phyloP scores from a whole-genome alignment of 2,797 vertebrate genomes.

The Rousettus madagascariensis region DNA sequence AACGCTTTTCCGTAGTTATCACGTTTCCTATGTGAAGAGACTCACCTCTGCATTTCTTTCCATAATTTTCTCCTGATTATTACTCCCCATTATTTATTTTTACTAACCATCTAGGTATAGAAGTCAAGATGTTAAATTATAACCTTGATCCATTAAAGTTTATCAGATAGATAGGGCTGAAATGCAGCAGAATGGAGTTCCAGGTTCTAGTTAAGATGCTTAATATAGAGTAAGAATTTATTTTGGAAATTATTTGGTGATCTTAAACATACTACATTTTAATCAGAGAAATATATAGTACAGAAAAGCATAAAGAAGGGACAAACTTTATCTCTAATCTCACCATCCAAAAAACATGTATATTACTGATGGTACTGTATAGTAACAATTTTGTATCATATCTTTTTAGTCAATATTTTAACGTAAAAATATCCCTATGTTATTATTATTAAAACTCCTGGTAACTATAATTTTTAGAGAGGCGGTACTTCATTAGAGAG shows the following conservation, averaged over 20 bases:
- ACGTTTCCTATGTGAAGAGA: background rate
- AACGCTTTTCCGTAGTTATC: background rate
- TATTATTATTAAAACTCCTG: background rate
- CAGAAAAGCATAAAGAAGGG: background rate
- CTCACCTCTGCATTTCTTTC: background rate
- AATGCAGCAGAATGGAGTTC: background rate
- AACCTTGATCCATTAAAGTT: background rate
- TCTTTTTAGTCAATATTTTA: background rate
- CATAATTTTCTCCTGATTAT: background rate
- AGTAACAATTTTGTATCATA: background rate
- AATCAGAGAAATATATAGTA: background rate
- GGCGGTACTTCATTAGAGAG: background rate
- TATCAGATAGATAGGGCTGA: background rate
- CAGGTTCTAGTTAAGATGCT: background rate
- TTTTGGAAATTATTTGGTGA: constrained; percentile 14
- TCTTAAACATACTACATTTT: background rate
- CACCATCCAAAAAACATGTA: background rate
- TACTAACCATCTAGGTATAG: background rate
- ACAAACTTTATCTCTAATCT: background rate
- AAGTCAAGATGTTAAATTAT: background rate
- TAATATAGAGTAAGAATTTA: background rate
- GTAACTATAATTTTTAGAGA: background rate
- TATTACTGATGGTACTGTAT: background rate
- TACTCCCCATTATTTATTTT: background rate
- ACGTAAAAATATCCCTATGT: background rate